These are phyloP conservation scores for Drosophila anceps DNA, from an alignment of 2,888 invertebrate species.

Conservation along the genomic window DNA sequence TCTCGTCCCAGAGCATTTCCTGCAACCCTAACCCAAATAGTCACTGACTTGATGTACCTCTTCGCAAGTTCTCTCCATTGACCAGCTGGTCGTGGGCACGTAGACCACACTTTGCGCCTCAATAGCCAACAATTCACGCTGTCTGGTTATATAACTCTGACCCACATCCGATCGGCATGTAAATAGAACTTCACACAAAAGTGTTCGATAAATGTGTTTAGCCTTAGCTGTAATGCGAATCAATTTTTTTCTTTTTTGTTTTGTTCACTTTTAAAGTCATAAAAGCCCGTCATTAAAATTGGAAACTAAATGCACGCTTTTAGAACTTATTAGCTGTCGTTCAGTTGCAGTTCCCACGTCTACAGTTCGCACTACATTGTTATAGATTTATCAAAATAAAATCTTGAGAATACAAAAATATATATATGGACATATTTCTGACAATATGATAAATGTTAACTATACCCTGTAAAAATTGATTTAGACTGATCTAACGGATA, in stretches of 20 bases:
- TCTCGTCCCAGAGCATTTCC: constrained; percentile 73
- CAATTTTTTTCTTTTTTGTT: background rate
- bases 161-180: constrained; percentile 55
- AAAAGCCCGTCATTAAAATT: constrained; percentile 31
- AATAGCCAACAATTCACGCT: background rate
- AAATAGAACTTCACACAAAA: constrained; percentile 26
- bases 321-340: constrained; percentile 28
- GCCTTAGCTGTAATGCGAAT: constrained; percentile 18
- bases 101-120: constrained; percentile 11
- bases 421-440: background rate
- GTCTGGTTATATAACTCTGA: constrained; percentile 46
- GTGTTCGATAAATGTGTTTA: constrained; percentile 9
- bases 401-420: constrained; percentile 16
- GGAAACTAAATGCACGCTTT: constrained; percentile 30
- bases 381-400: constrained; percentile 33
- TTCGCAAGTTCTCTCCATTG: background rate
- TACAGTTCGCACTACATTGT: constrained; percentile 24
- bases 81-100: constrained; percentile 6
- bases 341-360: constrained; percentile 28
- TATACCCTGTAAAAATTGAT: constrained; percentile 2
- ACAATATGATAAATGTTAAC: background rate
- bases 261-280: background rate
- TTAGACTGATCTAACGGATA: background rate
- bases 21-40: constrained; percentile 76
- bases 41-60: constrained; percentile 65